Percentiles rank a stretch among this genome's conserved stretches.
These are phyloP conservation scores for Eustalomyia histrio DNA, from an alignment of 2,888 invertebrate genomes.

Conservation along the genomic window DNA sequence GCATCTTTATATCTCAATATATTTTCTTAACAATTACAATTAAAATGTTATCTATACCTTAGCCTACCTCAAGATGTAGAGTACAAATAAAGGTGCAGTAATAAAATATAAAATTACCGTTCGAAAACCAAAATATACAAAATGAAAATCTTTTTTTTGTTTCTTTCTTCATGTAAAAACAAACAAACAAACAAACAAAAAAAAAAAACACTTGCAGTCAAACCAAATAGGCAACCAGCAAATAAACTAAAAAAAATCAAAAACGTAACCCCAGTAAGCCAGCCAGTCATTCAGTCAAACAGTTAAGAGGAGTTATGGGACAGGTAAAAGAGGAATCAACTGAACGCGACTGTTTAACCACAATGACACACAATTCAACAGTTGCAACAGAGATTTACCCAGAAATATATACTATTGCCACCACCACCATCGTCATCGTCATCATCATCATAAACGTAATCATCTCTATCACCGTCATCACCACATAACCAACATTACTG, in stretches of 20 bases:
- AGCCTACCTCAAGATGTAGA: neutral
- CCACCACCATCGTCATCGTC: neutral
- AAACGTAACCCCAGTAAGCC: constrained; percentile 8
- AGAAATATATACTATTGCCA: constrained; percentile 47
- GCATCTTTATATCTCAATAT: too few relatives aligned
- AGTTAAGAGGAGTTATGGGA: constrained; percentile 44
- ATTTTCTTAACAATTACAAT: too few relatives aligned
- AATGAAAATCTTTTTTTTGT: neutral
- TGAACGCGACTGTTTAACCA: constrained; percentile 54
- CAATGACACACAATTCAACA: constrained; percentile 56
- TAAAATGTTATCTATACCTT: neutral
- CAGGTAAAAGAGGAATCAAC: constrained; percentile 34
- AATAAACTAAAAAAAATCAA: neutral
- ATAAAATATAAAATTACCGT: constrained; percentile 55
- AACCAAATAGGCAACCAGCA: constrained; percentile 24
- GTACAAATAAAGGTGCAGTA: constrained; percentile 53
- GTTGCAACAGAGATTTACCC: constrained; percentile 55
- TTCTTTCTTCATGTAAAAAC: neutral
- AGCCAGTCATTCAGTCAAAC: constrained; percentile 45
- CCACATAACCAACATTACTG: constrained; percentile 9
- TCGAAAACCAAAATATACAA: constrained; percentile 43
- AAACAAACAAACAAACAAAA: too few relatives aligned
- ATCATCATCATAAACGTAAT: neutral
- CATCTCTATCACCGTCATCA: constrained; percentile 15
- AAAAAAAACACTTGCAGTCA: constrained; percentile 58